Percentiles rank a stretch among this genome's conserved stretches.
phyloP scores from a whole-genome alignment of 2,888 invertebrate genomes.

The Stictocephala bisonia region DNA sequence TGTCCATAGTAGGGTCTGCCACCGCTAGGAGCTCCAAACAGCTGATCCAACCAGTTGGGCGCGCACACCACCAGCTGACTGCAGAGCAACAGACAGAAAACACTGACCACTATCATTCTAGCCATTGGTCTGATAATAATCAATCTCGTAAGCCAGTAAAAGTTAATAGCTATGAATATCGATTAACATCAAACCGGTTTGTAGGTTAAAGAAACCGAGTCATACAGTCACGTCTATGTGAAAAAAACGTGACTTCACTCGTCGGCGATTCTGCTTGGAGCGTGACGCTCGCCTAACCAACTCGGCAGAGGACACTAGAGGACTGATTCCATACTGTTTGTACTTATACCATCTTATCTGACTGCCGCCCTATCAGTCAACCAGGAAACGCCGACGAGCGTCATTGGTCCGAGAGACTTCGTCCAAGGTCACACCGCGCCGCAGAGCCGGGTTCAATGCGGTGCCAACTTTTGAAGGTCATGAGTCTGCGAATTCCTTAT shows the following conservation, averaged over 20 bases:
- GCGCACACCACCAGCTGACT: not conserved
- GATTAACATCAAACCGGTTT: not conserved
- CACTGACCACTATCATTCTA: not conserved
- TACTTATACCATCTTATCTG: slow-evolving; percentile 24
- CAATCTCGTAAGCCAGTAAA: not conserved
- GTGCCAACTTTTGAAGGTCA: too few species aligned
- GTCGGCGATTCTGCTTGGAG: too few species aligned
- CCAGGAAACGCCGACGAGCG: slow-evolving; percentile 9
- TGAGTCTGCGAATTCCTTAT: too few species aligned
- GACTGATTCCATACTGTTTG: slow-evolving; percentile 5
- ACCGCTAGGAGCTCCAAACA: slow-evolving; percentile 20
- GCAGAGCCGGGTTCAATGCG: too few species aligned
- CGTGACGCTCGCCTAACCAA: not conserved
- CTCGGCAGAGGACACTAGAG: not conserved
- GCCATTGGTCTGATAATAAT: too few species aligned
- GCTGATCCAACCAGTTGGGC: slow-evolving; percentile 38
- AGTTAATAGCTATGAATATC: not conserved
- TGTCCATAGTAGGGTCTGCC: not conserved
- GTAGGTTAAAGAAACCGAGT: too few species aligned
- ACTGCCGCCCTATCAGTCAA: not conserved
- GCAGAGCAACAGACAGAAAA: not conserved
- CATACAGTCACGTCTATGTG: not conserved
- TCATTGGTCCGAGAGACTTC: not conserved
- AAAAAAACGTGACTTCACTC: slow-evolving; percentile 35
- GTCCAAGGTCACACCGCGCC: too few species aligned